Conservation (phyloP, 1,140 invertebrate species). For the Sitophilus oryzae region DNA sequence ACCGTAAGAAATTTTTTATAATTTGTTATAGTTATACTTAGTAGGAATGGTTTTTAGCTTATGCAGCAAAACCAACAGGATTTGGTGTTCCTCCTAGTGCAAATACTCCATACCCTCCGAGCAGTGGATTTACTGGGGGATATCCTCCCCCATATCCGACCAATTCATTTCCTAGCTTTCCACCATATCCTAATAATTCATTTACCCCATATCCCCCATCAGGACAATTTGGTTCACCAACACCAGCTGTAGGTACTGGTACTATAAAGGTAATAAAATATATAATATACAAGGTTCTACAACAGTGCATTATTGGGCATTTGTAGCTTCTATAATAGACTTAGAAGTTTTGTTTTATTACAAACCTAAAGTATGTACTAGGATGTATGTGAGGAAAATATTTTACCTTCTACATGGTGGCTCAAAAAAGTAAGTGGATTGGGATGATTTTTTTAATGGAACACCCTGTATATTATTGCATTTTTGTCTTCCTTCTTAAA, state of each 20-base stretch:
- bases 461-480: no score
- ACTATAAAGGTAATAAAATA: constrained; percentile 59
- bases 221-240: constrained; percentile 34
- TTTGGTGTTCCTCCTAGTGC: constrained; percentile 33
- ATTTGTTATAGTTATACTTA: neutral
- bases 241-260: constrained; percentile 48
- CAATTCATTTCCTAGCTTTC: constrained; percentile 27
- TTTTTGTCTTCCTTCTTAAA: no score
- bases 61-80: neutral
- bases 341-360: no score
- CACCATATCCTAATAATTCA: constrained; percentile 37
- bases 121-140: neutral
- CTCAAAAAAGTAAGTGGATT: no score
- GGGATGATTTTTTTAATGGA: no score
- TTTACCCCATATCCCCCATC: constrained; percentile 35
- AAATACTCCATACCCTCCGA: constrained; percentile 23
- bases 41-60: constrained; percentile 17
- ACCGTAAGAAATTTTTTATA: constrained; percentile 42
- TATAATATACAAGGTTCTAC: neutral
- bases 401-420: no score
- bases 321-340: no score
- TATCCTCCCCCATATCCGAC: constrained; percentile 19
- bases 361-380: no score
- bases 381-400: no score
- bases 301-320: neutral